These are phyloP conservation scores for Hylia prasina DNA, from an alignment of 2,113 vertebrate species.

Conservation along the genomic window DNA sequence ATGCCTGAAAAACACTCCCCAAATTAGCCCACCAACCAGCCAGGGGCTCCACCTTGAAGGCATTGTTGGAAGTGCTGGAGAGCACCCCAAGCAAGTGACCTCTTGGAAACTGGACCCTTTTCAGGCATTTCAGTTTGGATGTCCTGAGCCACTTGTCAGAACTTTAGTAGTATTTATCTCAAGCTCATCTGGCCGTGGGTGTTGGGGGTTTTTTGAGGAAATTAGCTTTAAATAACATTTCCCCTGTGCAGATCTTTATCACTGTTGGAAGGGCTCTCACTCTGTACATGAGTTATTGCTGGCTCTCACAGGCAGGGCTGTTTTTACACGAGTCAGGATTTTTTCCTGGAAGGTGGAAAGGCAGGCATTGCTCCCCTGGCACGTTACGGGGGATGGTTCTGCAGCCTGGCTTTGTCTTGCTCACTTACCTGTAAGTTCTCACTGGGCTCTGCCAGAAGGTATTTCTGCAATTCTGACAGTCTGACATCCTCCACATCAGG, in stretches of 20 bases:
- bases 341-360: not conserved
- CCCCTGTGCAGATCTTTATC: not conserved
- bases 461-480: not conserved
- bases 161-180: not conserved
- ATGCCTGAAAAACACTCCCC: not conserved
- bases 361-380: accelerated
- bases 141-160: not conserved
- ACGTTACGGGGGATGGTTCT: accelerated
- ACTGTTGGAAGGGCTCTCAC: not conserved
- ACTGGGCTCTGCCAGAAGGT: not conserved
- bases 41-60: not conserved
- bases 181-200: accelerated
- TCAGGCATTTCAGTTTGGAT: not conserved
- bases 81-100: not conserved
- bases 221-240: not conserved
- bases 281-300: not conserved
- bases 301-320: not conserved
- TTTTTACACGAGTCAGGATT: not conserved
- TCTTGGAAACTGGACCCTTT: not conserved
- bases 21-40: not conserved
- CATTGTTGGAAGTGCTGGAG: not conserved
- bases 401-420: accelerated
- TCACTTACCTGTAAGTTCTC: not conserved
- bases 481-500: not conserved
- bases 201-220: not conserved